phyloP scores from a whole-genome alignment of 2,888 invertebrate species.

The Lydus trimaculatus region DNA sequence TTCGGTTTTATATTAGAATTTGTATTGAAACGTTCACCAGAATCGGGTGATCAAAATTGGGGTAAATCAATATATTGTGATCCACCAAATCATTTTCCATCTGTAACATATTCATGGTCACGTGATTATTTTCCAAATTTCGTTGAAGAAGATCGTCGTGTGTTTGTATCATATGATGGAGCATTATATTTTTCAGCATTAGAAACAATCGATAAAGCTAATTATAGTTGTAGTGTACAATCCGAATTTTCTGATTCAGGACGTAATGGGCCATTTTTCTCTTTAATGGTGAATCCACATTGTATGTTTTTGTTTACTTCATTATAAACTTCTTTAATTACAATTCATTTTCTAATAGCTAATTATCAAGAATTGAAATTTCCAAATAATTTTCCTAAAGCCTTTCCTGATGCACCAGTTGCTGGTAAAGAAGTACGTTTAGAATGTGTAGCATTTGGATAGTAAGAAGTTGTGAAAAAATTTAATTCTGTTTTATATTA shows the following conservation, averaged over 20 bases:
- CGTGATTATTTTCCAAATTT: slow-evolving; percentile 89
- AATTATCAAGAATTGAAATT: slow-evolving; percentile 92
- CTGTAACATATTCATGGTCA: slow-evolving; percentile 91
- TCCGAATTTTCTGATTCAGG: slow-evolving; percentile 87
- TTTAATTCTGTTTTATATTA: too few relatives aligned
- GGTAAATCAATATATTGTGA: slow-evolving; percentile 92
- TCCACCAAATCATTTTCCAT: slow-evolving; percentile 90
- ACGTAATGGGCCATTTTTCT: slow-evolving; percentile 89
- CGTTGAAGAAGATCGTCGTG: slow-evolving; percentile 90
- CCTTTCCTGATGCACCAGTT: slow-evolving; percentile 91
- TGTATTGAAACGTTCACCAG: slow-evolving; percentile 83
- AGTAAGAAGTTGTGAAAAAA: slow-evolving; percentile 71
- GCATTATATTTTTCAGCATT: slow-evolving; percentile 94
- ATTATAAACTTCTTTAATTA: slow-evolving; percentile 13
- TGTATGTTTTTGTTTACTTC: slow-evolving; percentile 61
- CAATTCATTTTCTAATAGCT: slow-evolving; percentile 61
- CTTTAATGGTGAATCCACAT: slow-evolving; percentile 81
- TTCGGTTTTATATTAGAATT: slow-evolving; percentile 93
- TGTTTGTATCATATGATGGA: slow-evolving; percentile 94
- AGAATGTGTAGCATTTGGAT: slow-evolving; percentile 96
- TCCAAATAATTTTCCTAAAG: slow-evolving; percentile 94
- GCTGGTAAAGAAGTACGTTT: slow-evolving; percentile 90
- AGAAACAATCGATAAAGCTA: slow-evolving; percentile 88
- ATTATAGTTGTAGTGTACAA: slow-evolving; percentile 91
- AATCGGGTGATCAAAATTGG: slow-evolving; percentile 90